Conservation (phyloP, 2,888 invertebrate genomes). For the Drosophila anomalata region DNA sequence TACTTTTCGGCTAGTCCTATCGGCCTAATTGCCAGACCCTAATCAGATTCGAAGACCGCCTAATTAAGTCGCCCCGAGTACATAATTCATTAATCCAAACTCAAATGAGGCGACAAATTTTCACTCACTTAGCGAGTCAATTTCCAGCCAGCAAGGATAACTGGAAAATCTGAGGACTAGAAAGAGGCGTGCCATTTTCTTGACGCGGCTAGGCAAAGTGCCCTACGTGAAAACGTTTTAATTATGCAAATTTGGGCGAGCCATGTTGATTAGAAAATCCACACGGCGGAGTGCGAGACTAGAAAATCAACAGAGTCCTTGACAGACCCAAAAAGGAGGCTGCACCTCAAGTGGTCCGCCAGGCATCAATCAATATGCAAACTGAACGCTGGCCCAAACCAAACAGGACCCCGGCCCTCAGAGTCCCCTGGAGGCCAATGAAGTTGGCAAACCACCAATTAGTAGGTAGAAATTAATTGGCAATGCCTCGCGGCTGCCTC, state of each 20-base stretch:
- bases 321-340: conserved; percentile 25
- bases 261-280: conserved; percentile 76
- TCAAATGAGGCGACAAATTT: conserved; percentile 78
- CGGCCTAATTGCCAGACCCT: conserved; percentile 70
- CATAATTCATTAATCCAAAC: conserved; percentile 73
- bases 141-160: conserved; percentile 39
- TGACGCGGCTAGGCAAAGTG: conserved; percentile 43
- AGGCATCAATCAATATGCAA: conserved; percentile 71
- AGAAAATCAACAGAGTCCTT: conserved; percentile 36
- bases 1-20: conserved; percentile 43
- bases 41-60: conserved; percentile 69
- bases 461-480: conserved; percentile 72
- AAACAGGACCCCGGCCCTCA: conserved; percentile 26
- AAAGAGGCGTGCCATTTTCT: conserved; percentile 1
- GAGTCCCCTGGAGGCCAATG: conserved; percentile 53
- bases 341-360: conserved; percentile 28
- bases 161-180: conserved; percentile 24
- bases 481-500: conserved; percentile 34
- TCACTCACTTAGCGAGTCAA: conserved; percentile 72
- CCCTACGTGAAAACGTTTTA: conserved; percentile 67
- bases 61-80: conserved; percentile 61
- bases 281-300: conserved; percentile 27
- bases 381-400: conserved; percentile 7
- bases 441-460: conserved; percentile 75
- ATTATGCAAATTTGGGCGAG: conserved; percentile 72